Conservation (phyloP, 2,888 invertebrate genomes). For the Folsomia manolachei region DNA sequence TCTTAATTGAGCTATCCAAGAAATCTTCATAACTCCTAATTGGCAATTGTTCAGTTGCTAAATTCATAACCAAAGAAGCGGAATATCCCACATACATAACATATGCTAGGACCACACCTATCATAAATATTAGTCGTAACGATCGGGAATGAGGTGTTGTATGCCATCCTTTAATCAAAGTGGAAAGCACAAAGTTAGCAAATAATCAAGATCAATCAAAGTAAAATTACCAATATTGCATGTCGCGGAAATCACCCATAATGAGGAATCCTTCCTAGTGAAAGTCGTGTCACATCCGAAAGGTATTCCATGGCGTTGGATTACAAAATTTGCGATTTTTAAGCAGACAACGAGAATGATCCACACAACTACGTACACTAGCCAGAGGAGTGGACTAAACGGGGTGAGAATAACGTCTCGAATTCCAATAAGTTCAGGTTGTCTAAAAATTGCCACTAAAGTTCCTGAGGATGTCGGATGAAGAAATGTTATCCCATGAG, state of each 20-base stretch:
- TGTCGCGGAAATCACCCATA: conserved; percentile 10
- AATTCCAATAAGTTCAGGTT: conserved; percentile 20
- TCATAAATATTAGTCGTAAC: conserved; percentile 17
- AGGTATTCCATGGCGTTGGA: not conserved
- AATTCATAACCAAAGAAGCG: conserved; percentile 19
- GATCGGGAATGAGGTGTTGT: conserved; percentile 9
- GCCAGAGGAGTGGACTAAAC: conserved; percentile 18
- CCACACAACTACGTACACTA: conserved; percentile 14
- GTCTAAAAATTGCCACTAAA: conserved; percentile 30
- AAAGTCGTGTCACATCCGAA: not conserved
- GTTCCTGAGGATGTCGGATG: conserved; percentile 16
- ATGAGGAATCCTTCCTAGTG: not conserved
- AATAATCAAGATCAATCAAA: not conserved
- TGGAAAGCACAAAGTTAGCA: not conserved
- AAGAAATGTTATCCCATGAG: conserved; percentile 27
- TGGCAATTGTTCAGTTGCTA: conserved; percentile 26
- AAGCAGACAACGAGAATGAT: not conserved
- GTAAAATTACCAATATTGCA: not conserved
- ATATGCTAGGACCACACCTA: conserved; percentile 15
- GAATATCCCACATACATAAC: conserved; percentile 25
- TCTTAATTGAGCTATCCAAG: conserved; percentile 11
- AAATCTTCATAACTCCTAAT: conserved; percentile 27
- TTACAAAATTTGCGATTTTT: not conserved
- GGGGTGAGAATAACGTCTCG: conserved; percentile 20
- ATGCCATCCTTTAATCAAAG: conserved; percentile 26